Percentiles rank a stretch among this genome's conserved stretches.
Conservation (phyloP, 2,797 vertebrate genomes). For the Catostomus latipinnis region DNA sequence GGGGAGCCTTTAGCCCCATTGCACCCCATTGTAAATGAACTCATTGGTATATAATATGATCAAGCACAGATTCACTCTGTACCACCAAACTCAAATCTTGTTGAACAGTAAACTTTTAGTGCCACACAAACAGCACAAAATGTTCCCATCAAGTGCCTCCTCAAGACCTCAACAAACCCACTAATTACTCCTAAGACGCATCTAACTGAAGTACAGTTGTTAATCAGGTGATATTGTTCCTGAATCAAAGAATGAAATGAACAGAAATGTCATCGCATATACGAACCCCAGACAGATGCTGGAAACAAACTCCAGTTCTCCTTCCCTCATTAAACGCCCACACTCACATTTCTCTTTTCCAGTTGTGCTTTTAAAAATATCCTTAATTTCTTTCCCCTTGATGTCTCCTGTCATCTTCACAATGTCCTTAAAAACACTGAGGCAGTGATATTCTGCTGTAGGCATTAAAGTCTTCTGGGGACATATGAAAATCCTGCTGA, state of each 20-base stretch:
- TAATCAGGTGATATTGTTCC: conserved; percentile 26
- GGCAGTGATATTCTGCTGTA: too few relatives aligned
- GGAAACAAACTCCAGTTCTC: background rate
- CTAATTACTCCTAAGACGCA: background rate
- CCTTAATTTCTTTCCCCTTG: too few relatives aligned
- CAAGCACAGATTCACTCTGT: too few relatives aligned
- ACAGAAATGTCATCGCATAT: background rate
- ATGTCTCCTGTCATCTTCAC: too few relatives aligned
- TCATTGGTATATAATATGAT: too few relatives aligned
- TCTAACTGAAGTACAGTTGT: background rate
- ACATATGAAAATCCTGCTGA: too few relatives aligned
- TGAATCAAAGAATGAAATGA: background rate
- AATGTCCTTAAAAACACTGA: too few relatives aligned
- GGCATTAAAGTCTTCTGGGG: too few relatives aligned
- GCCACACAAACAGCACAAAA: background rate
- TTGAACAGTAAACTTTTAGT: background rate
- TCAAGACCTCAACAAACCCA: conserved; percentile 8
- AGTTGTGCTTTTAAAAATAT: too few relatives aligned
- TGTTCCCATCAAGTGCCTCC: background rate
- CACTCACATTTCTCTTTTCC: too few relatives aligned
- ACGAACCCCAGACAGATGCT: background rate
- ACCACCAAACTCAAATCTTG: background rate
- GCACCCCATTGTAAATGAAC: too few relatives aligned
- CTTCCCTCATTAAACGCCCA: background rate
- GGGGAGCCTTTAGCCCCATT: too few relatives aligned